Base-by-base conservation (phyloP, 1,140 invertebrate genomes). In the Conus betulinus region DNA sequence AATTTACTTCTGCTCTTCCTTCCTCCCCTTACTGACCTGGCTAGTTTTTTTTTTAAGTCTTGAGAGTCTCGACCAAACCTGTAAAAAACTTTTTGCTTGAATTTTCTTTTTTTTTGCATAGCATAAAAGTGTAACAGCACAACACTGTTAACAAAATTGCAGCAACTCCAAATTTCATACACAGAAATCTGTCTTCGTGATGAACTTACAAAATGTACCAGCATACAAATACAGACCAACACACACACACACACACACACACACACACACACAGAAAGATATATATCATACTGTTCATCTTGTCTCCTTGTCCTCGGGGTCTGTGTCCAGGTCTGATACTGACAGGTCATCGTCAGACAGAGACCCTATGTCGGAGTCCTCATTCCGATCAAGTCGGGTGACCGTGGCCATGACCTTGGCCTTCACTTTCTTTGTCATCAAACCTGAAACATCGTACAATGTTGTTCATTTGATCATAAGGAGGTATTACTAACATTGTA, bases 301-400 rank as follows among this genome's bases (percentile, higher is more conserved):
- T 20, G 10, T 53, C 51, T 53, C 51, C 15, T 53, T 15, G 17
- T 53, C 79, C 13, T 81, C 79, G 13, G 17, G 51, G 15, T 53
- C 79, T 5, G 79, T 81, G 17, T 81, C 79, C 53, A 81, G 20
- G 10, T 53, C 79, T 20, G 79, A 81, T 7, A 39, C 7, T 11
- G 79, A 52, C 67, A 57, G 71, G 10, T 53, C 25, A 39, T 63
- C 84, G 11, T 76, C 74, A 57, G 74, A 74, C 10, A 20, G 52
- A 11, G 85, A 87, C 15, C 71, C 85, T 15, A 87, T 53, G 85
- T 87, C 85, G 10, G 85, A 87, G 39, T 87, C 85, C 11, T n/a
- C 85, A 5, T 87, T 87, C 74, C 71, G 78, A 74, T 87, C 85
- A 20, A 87, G 52, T 53, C 71, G 85, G 27, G 23, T 78, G 15